Percentiles rank a stretch among this genome's conserved stretches.
Conservation (phyloP, 2,888 invertebrate genomes). For the Hipparchia semele region DNA sequence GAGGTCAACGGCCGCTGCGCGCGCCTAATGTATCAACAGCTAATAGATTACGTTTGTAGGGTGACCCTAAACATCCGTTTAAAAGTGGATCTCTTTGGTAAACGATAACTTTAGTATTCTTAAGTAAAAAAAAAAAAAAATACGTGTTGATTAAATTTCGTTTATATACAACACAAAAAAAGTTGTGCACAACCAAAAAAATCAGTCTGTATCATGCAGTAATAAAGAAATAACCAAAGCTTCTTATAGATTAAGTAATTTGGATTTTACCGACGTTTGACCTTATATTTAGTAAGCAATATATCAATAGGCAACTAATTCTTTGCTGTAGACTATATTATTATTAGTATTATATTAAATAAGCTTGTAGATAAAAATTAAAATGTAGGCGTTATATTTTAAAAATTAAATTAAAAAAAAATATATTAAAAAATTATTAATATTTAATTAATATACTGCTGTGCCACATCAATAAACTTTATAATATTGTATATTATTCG, state of each 20-base stretch:
- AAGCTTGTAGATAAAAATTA: slow-evolving; percentile 17
- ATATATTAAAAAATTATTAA: not conserved
- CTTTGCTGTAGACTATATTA: slow-evolving; percentile 4
- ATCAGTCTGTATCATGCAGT: not conserved
- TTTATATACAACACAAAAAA: too few species aligned
- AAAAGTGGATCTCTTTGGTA: too few species aligned
- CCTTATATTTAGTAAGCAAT: not conserved
- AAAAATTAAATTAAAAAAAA: not conserved
- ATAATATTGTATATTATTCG: slow-evolving; percentile 18
- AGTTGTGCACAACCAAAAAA: too few species aligned
- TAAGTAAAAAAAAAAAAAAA: too few species aligned
- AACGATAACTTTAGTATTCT: too few species aligned
- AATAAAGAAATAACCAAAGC: slow-evolving; percentile 8
- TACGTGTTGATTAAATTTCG: too few species aligned
- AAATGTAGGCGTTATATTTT: slow-evolving; percentile 2
- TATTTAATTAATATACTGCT: slow-evolving; percentile 56
- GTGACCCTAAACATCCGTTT: too few species aligned
- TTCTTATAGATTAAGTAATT: not conserved
- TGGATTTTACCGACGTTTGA: not conserved
- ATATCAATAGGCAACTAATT: too few species aligned
- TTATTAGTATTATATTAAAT: slow-evolving; percentile 8
- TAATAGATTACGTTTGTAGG: too few species aligned
- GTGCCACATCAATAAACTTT: slow-evolving; percentile 70
- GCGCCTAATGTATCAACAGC: too few species aligned
- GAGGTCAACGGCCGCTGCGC: too few species aligned